Evolutionary conservation across 2,113 vertebrate genomes (phyloP), one percentile per base, ranked within the genome.

Genomic region (Xyliphius kryptos): DNA sequence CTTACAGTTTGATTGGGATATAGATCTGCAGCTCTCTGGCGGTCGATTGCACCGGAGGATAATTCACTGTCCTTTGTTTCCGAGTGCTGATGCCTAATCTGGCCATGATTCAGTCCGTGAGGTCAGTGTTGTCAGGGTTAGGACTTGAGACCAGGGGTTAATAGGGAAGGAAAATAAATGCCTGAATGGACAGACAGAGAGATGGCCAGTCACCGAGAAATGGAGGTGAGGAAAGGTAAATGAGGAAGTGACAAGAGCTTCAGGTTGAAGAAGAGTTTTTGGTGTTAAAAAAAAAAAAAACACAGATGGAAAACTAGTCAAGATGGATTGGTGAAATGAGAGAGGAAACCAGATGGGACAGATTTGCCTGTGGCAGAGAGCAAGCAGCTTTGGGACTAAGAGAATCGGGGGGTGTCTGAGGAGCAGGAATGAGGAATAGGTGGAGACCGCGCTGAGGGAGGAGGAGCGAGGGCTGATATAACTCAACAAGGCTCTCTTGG

Each of bases 401-500:
- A 19, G 46, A 38, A n/a, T 17, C 46, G n/a, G n/a, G n/a, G n/a
- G n/a, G n/a, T n/a, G n/a, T n/a, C n/a, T 56, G 26, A 16, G 46
- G 55, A 32, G 36, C 17, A 36, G 44, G 13, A 51, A 44, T 50
- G 51, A 69, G 52, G 52, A 60, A 52, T 60, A 16, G 57, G 17
- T 14, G 53, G 51, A 20, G 58, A 54, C 14, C 52, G 46, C 9
- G 47, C 55, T 40, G 40, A 41, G 14, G 32, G 49, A 66, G 47
- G 16, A 32, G 76, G 20, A 36, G 43, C 43, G 68, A 74, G 75
- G 74, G 78, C 76, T 74, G 79, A 69, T 78, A 80, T 83, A 85
- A 85, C 76, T 85, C 83, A 80, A 74, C 57, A 21, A 51, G 10
- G 68, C 70, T 80, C 82, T 80, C 80, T 67, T 74, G 69, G 78